Evolutionary conservation across 37 sponge, comb jelly and placozoan genomes (phyloP).

Genomic region (Beroe forskalii): DNA sequence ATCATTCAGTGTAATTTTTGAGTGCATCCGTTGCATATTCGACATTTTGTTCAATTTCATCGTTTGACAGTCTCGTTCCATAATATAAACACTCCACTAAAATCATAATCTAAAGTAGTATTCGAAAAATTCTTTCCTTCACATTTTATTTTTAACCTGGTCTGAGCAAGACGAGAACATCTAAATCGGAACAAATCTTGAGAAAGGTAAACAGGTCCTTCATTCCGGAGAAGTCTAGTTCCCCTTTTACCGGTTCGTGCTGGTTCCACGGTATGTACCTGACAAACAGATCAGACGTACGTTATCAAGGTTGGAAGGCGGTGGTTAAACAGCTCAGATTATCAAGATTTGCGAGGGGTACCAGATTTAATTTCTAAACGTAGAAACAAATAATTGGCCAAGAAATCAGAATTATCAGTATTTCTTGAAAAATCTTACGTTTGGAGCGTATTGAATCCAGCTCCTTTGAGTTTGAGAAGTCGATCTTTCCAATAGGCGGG

Average conservation of each 20-base stretch:
- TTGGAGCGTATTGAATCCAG: constrained; percentile 52
- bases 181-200: not conserved
- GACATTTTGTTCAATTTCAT: too few species aligned
- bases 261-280: constrained; percentile 65
- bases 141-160: not conserved
- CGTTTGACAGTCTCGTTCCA: too few species aligned
- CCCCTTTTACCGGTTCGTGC: constrained; percentile 33
- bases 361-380: too few species aligned
- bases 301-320: too few species aligned
- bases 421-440: not conserved
- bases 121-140: too few species aligned
- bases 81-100: too few species aligned
- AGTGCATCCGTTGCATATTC: too few species aligned
- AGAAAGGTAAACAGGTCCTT: constrained; percentile 32
- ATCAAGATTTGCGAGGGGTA: not conserved
- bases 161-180: constrained; percentile 15
- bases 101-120: too few species aligned
- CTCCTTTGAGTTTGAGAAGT: constrained; percentile 57
- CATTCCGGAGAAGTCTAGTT: not conserved
- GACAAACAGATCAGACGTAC: not conserved
- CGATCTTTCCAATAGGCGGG: not conserved
- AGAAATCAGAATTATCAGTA: not conserved
- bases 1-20: too few species aligned
- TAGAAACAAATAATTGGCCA: too few species aligned
- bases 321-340: not conserved